Evolutionary conservation across 2,113 vertebrate species (phyloP).

Genomic region (Donacobius atricapilla): DNA sequence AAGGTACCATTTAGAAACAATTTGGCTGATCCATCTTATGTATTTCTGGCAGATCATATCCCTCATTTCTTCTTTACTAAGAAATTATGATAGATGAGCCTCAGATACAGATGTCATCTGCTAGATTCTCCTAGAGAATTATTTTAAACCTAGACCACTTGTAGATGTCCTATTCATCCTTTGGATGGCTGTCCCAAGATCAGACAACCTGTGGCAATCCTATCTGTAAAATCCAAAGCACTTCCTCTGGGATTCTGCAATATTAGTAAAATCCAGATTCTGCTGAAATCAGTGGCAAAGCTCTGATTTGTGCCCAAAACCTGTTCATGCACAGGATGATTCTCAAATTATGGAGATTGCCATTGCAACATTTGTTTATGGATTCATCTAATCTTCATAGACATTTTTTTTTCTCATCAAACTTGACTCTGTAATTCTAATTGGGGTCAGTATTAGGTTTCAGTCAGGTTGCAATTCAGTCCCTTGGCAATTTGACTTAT

Average conservation of each 20-base stretch:
- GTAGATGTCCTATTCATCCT: background rate
- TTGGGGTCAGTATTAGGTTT: background rate
- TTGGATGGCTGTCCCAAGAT: background rate
- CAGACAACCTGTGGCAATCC: background rate
- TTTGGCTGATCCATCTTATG: slow-evolving; percentile 56
- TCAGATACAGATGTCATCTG: background rate
- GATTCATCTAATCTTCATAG: accelerated
- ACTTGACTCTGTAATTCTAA: background rate
- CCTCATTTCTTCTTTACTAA: slow-evolving; percentile 26
- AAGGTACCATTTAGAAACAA: slow-evolving; percentile 64
- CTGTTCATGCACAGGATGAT: background rate
- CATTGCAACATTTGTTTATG: background rate
- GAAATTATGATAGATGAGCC: slow-evolving; percentile 36
- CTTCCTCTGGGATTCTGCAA: background rate
- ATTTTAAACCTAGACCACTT: background rate
- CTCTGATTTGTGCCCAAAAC: background rate
- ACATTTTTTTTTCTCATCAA: background rate
- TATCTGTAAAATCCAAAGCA: background rate
- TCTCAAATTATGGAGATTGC: background rate
- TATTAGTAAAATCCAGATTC: background rate
- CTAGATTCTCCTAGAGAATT: background rate
- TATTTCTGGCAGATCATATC: slow-evolving; percentile 43
- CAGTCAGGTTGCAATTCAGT: background rate
- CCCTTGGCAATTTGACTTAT: background rate
- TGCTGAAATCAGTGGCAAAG: background rate